These are phyloP conservation scores for Vanessa atalanta DNA, from an alignment of 1,140 invertebrate genomes.

Conservation along the genomic window DNA sequence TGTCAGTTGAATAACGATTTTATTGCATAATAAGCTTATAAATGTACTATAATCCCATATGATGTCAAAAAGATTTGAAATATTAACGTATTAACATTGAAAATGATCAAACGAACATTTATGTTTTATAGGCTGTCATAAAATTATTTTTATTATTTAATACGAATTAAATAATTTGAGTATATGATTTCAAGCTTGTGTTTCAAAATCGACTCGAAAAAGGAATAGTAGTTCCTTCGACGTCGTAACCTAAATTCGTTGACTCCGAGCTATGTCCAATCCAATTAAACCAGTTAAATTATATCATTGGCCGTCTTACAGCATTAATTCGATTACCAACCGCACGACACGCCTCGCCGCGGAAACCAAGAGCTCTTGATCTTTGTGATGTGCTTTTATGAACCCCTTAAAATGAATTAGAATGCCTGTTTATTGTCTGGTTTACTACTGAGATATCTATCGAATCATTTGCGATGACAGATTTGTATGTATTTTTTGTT, in stretches of 20 bases:
- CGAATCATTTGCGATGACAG: neutral
- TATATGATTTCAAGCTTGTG: neutral
- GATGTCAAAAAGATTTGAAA: conserved; percentile 41
- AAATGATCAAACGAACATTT: conserved; percentile 20
- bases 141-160: conserved; percentile 11
- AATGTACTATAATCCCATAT: conserved; percentile 46
- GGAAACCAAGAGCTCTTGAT: conserved; percentile 40
- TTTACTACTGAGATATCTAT: conserved; percentile 2
- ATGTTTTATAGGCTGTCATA: conserved; percentile 7
- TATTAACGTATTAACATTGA: conserved; percentile 42
- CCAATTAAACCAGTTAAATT: conserved; percentile 75
- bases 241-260: conserved; percentile 63
- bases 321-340: conserved; percentile 68
- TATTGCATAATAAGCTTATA: conserved; percentile 65
- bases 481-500: too few relatives aligned
- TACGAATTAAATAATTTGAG: neutral
- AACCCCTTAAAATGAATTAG: conserved; percentile 23
- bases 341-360: conserved; percentile 50
- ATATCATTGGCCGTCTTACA: conserved; percentile 68
- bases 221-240: conserved; percentile 27
- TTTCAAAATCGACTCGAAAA: neutral
- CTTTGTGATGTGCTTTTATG: conserved; percentile 25
- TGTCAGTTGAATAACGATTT: conserved; percentile 67
- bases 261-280: conserved; percentile 66
- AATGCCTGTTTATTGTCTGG: neutral